Base-by-base conservation (phyloP, 2,797 vertebrate genomes). In the Triplophysa yarkandensis region DNA sequence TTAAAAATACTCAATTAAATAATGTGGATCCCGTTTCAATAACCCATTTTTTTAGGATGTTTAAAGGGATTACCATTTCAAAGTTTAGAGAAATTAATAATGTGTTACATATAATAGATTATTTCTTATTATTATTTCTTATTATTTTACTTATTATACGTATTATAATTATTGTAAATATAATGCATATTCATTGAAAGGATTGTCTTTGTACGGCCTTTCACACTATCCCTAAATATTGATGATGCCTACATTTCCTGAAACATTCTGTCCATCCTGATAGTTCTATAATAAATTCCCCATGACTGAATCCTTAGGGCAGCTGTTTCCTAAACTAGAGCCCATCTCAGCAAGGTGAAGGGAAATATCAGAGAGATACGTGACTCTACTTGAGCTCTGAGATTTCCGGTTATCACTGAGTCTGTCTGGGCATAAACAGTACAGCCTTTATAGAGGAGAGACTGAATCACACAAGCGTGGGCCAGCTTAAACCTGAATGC, bases 271-370 rank as follows among this genome's bases (percentile, higher is more conserved):
- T 63, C 32, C 43, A 72, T 48, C 44, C 41, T 65, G 55, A 48
- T 25, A 13, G 27, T 19, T 32, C 44, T 23, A 32, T 55, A n/a
- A 64, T 34, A 63, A 68, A 80, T 32, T 25, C 66, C 25, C 46
- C 34, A 58, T 34, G 62, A 41, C 67, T 72, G 67, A 77, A 55
- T 43, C 66, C 52, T 27, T 43, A 54, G 30, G 62, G 44, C 74
- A 79, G 57, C 67, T 79, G 75, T 68, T 77, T 79, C 71, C 77
- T 74, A 58, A 68, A 25, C 36, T 50, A 64, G 32, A 25, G 48
- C 34, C 55, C 57, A 41, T 39, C 43, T 61, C n/a, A 80, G 63
- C 48, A 68, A 79, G 39, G 70, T 74, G 25, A 34, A 11, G 19
- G 14, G 60, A 74, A 63, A 55, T 34, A 61, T 66, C 16, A 60